Conservation (phyloP, 1,140 invertebrate species). For the Nylanderia fulva region DNA sequence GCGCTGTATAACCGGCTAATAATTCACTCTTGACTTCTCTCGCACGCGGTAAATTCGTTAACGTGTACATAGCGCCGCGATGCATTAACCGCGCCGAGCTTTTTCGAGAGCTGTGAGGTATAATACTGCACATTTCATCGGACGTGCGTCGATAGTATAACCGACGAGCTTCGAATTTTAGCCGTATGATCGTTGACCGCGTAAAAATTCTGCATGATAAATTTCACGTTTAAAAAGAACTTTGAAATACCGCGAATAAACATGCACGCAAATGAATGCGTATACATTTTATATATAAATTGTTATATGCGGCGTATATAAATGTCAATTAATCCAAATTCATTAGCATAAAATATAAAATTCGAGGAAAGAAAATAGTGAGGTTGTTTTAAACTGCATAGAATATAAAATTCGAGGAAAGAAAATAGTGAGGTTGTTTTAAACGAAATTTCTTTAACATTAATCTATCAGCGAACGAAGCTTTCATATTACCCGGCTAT, state of each 20-base stretch:
- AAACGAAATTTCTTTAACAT: not conserved
- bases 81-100: conserved; percentile 19
- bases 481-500: not conserved
- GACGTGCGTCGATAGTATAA: conserved; percentile 1
- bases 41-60: conserved; percentile 38
- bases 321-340: not conserved
- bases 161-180: conserved; percentile 19
- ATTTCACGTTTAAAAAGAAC: conserved; percentile 19
- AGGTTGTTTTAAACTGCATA: not conserved
- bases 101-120: conserved; percentile 6
- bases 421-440: not conserved
- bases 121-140: conserved; percentile 21
- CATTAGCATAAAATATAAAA: not conserved
- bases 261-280: not conserved
- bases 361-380: not conserved
- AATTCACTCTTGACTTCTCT: conserved; percentile 46
- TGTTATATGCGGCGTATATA: no score
- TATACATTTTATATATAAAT: no score
- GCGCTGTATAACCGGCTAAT: conserved; percentile 24
- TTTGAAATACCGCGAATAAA: not conserved
- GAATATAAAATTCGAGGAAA: not conserved
- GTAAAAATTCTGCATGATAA: conserved; percentile 24
- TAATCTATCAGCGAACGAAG: not conserved
- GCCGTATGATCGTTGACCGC: not conserved
- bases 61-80: not conserved